Conservation (phyloP, 2,797 vertebrate species). For the Bradypodion pumilum region DNA sequence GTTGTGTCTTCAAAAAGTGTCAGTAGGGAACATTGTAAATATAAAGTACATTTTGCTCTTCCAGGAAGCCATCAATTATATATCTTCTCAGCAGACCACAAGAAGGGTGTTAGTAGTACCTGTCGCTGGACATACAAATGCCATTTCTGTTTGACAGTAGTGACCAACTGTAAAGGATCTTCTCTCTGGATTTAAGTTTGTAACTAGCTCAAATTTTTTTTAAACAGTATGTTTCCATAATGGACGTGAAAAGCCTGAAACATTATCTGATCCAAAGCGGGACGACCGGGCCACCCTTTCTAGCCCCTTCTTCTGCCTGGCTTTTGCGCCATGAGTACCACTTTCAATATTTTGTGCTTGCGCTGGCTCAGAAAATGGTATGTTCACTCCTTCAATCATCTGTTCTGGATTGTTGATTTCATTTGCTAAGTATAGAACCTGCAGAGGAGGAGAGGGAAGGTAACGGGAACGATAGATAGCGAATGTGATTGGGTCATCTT, state of each 20-base stretch:
- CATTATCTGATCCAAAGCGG: constrained; percentile 83
- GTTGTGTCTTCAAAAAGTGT: not conserved
- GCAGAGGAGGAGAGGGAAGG: not conserved
- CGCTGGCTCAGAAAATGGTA: constrained; percentile 84
- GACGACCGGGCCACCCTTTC: constrained; percentile 74
- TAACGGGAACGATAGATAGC: not conserved
- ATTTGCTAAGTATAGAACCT: not conserved
- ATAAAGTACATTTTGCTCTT: not conserved
- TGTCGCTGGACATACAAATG: constrained; percentile 13
- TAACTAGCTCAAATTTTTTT: constrained; percentile 31
- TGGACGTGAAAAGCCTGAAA: constrained; percentile 81
- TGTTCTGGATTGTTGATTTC: not conserved
- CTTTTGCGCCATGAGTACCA: constrained; percentile 91
- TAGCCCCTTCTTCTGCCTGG: constrained; percentile 85
- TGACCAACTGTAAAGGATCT: not conserved
- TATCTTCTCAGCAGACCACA: not conserved
- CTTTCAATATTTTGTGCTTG: constrained; percentile 87
- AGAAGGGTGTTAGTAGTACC: not conserved
- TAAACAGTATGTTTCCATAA: constrained; percentile 80
- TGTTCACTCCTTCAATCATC: fast-evolving
- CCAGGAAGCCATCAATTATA: not conserved
- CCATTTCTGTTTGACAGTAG: not conserved
- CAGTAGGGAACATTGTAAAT: not conserved
- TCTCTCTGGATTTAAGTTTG: not conserved
- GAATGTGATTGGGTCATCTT: not conserved